Base-by-base conservation (phyloP, 2,113 vertebrate genomes). In the Stictonetta naevosa region DNA sequence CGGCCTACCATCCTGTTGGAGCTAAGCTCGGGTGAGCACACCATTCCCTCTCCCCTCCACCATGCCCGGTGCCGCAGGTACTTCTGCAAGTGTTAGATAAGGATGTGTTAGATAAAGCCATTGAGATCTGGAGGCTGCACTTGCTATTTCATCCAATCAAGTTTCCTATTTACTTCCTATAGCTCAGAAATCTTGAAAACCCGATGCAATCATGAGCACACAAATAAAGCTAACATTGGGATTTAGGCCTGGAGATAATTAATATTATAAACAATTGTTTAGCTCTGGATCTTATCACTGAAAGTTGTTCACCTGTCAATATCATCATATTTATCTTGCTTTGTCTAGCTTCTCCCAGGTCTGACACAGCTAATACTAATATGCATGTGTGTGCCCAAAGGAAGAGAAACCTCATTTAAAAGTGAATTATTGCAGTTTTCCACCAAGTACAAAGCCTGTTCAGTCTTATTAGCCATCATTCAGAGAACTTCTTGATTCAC, bases 401-500 rank as follows among this genome's bases (percentile, higher is more conserved):
- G 86, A 88, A 87, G 89, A 81, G 33, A 80, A 69, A 71, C 11
- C 5, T 86, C 67, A 63, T 23, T 2, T 95, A 82, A 66, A 94
- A 75, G 33, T 69, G 62, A 86, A 86, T 90, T 81, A 88, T 80
- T 86, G 42, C 34, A 18, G 26, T 83, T 96, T 96, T 96, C 93
- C 89, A 71, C 16, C 38, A 78, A 81, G 25, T 55, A n/a, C 22
- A 48, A 23, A 76, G 55, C 60, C 91, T 96, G 36, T 78, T 88
- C 63, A 75, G 67, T 83, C 40, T 75, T 91, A 75, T 76, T 77
- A 42, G 17, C 34, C 52, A 38, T 95, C 62, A 34, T 95, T 93
- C 68, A 55, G 74, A 91, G n/a, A 85, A 88, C 73, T 86, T 97
- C 94, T 79, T 93, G 88, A 82, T 52, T 95, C 62, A 38, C 13